Evolutionary conservation across 1,140 invertebrate species (phyloP).

Genomic region (Bilobella aurantiaca): DNA sequence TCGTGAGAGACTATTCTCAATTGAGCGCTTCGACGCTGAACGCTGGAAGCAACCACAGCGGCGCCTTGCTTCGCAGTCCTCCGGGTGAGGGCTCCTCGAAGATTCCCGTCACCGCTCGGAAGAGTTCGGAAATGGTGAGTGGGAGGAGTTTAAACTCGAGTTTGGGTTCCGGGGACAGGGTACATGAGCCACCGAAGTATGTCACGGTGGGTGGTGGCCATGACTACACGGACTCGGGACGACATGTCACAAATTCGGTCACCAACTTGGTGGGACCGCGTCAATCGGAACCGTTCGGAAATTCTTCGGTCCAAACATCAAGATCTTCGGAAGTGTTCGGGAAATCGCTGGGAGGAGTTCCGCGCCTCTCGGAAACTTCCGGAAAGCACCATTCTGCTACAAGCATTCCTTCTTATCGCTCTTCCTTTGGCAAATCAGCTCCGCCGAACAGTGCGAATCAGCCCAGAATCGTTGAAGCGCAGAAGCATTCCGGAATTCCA

Average conservation of each 20-base stretch:
- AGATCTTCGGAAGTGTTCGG: too few species aligned
- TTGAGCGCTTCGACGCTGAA: not conserved
- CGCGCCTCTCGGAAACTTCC: too few species aligned
- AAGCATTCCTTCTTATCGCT: constrained; percentile 11
- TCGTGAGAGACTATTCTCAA: not conserved
- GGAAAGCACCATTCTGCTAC: too few species aligned
- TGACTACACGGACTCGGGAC: not conserved
- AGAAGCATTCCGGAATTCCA: too few species aligned
- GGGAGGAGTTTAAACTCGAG: not conserved
- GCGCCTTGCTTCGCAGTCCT: not conserved
- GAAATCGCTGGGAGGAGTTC: too few species aligned
- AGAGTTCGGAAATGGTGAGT: too few species aligned
- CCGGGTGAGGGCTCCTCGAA: not conserved
- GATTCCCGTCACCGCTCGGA: not conserved
- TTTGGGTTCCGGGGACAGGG: not conserved
- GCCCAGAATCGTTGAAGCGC: too few species aligned
- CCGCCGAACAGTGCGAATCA: not conserved
- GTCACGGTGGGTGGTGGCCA: not conserved
- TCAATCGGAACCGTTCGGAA: too few species aligned
- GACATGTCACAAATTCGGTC: not conserved
- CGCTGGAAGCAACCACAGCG: too few species aligned
- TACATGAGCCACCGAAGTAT: not conserved
- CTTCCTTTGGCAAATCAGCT: constrained; percentile 1
- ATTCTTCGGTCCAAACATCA: too few species aligned
- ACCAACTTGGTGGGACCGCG: too few species aligned